These are phyloP conservation scores for Hydropsyche betteni DNA, from an alignment of 2,888 invertebrate species.

Conservation along the genomic window DNA sequence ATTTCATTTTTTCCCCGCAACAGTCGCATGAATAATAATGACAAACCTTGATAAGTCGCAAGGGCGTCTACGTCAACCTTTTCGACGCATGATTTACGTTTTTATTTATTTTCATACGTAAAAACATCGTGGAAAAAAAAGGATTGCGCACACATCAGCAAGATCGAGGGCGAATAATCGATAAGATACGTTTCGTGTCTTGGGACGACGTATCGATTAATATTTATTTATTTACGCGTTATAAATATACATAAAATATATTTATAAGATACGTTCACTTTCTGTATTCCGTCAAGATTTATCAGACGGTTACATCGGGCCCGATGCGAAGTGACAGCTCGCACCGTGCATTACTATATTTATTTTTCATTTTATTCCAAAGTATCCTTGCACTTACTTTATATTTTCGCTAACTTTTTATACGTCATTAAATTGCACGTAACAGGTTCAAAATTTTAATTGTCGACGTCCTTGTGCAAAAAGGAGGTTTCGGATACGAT, in stretches of 20 bases:
- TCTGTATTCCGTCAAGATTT: conserved; percentile 6
- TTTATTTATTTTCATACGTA: background rate
- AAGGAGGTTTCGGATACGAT: too few species aligned
- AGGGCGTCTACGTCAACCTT: too few species aligned
- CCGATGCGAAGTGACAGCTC: background rate
- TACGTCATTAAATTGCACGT: too few species aligned
- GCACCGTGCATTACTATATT: background rate
- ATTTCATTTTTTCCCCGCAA: background rate
- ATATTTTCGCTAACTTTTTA: too few species aligned
- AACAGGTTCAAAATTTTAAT: too few species aligned
- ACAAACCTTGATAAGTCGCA: too few species aligned
- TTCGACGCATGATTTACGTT: background rate
- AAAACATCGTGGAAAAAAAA: background rate
- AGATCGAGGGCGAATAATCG: background rate
- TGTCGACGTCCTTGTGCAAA: too few species aligned
- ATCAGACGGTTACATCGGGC: background rate
- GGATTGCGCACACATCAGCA: background rate
- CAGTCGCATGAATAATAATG: too few species aligned
- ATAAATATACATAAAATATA: background rate
- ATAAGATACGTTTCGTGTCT: background rate
- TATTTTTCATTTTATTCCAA: too few species aligned
- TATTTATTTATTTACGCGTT: too few species aligned
- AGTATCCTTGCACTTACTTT: too few species aligned
- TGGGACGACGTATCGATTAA: too few species aligned
- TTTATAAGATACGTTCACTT: conserved; percentile 3